These are phyloP conservation scores for Sebastes hubbsi DNA, from an alignment of 2,797 vertebrate genomes.

Conservation along the genomic window DNA sequence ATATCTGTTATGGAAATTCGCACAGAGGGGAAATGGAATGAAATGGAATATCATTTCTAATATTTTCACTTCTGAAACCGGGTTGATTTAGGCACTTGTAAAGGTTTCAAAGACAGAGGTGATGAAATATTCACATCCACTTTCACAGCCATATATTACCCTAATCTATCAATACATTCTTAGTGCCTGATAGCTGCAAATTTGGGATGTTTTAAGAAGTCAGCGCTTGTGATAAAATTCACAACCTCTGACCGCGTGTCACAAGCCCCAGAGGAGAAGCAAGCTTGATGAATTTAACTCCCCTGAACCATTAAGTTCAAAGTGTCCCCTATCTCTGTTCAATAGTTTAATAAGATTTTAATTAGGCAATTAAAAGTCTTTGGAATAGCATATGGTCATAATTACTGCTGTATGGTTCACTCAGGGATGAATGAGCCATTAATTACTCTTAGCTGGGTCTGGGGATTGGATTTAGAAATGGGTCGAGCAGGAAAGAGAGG, in stretches of 20 bases:
- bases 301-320: constrained; percentile 69
- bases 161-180: constrained; percentile 60
- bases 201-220: constrained; percentile 55
- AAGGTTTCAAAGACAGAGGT: constrained; percentile 62
- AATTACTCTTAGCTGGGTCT: constrained; percentile 79
- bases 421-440: constrained; percentile 77
- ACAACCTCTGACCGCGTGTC: constrained; percentile 60
- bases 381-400: constrained; percentile 81
- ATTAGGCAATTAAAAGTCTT: constrained; percentile 84
- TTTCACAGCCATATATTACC: constrained; percentile 73
- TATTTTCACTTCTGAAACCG: constrained; percentile 73
- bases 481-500: constrained; percentile 30
- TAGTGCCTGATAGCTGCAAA: constrained; percentile 54
- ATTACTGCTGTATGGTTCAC: constrained; percentile 79
- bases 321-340: constrained; percentile 77
- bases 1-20: constrained; percentile 81
- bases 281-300: constrained; percentile 70
- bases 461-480: constrained; percentile 67
- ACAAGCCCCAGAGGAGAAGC: constrained; percentile 54
- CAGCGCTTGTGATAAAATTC: constrained; percentile 56
- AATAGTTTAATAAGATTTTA: constrained; percentile 83
- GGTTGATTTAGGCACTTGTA: constrained; percentile 64
- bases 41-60: constrained; percentile 75
- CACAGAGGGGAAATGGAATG: constrained; percentile 67
- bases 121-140: constrained; percentile 68